Conservation (phyloP, 2,113 vertebrate genomes). For the Phaetusa simplex region DNA sequence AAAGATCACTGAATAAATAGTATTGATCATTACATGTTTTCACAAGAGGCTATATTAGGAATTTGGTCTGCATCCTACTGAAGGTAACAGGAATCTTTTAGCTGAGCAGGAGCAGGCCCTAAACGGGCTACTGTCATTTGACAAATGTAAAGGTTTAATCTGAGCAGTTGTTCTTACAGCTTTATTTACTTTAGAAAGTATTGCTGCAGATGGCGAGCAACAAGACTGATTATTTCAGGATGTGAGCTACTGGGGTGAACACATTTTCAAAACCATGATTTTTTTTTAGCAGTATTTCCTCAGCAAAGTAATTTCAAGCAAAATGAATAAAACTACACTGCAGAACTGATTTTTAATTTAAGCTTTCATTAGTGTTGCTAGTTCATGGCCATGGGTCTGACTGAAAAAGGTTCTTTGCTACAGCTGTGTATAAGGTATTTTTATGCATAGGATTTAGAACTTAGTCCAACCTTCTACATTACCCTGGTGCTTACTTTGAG, state of each 20-base stretch:
- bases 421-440: background rate
- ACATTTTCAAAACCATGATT: background rate
- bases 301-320: background rate
- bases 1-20: background rate
- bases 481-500: background rate
- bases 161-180: background rate
- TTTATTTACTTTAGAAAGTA: constrained; percentile 13
- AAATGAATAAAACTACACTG: background rate
- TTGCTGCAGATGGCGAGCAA: background rate
- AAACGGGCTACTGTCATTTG: background rate
- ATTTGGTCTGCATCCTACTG: background rate
- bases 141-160: background rate
- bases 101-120: background rate
- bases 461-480: background rate
- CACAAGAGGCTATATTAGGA: background rate
- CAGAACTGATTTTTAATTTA: background rate
- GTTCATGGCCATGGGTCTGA: background rate
- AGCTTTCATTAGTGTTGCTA: background rate
- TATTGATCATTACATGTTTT: background rate
- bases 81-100: background rate
- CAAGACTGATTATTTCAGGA: background rate
- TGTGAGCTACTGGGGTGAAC: background rate
- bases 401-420: background rate
- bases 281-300: background rate
- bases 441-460: background rate